A percentile compares a stretch with the other conserved stretches of the same genome.
Conservation (phyloP, 2,113 vertebrate genomes). For the Aegithalos caudatus region DNA sequence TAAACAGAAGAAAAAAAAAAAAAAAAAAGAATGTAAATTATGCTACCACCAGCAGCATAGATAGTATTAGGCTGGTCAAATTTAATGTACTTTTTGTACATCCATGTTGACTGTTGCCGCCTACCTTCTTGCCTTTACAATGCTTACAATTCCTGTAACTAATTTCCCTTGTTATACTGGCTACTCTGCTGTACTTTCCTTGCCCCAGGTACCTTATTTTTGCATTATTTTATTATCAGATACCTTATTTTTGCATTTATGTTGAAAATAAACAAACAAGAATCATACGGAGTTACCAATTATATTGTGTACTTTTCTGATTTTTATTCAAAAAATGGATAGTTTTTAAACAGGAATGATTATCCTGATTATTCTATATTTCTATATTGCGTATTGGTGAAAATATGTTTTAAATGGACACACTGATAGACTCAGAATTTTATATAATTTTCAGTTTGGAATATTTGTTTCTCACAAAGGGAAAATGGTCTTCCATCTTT, state of each 20-base stretch:
- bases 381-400: rapidly evolving
- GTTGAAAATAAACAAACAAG: neutral
- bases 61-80: neutral
- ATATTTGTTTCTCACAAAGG: neutral
- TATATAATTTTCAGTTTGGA: neutral
- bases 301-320: neutral
- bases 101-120: neutral
- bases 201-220: neutral
- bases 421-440: neutral
- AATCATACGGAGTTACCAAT: neutral
- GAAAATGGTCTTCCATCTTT: neutral
- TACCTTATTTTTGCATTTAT: neutral
- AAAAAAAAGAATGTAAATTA: neutral
- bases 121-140: neutral
- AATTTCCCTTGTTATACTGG: neutral
- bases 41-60: neutral
- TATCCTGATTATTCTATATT: neutral
- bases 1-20: neutral
- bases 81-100: neutral
- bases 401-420: neutral
- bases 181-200: neutral
- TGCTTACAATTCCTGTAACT: neutral
- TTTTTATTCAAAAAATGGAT: neutral
- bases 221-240: neutral
- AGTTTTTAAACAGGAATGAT: neutral